A percentile compares a stretch with the other conserved stretches of the same genome.
These are phyloP conservation scores for Porites divaricata DNA, from an alignment of 92 coral and sea anemone species.

Conservation along the genomic window DNA sequence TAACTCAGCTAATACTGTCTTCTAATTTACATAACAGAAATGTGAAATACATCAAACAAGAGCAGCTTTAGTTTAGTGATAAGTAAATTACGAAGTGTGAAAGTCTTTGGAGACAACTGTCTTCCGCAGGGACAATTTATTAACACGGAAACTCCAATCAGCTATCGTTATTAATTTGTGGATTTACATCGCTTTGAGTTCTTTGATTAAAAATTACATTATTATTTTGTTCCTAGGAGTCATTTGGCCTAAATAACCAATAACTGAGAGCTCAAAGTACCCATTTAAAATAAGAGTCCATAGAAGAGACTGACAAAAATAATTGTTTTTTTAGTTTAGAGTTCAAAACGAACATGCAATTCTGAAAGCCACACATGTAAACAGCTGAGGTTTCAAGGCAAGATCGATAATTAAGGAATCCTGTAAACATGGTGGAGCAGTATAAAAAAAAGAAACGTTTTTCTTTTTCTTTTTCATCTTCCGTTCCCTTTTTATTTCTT, in stretches of 20 bases:
- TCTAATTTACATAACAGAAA: constrained; percentile 1
- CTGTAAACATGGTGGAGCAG: constrained; percentile 11
- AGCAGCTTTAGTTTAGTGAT: not conserved
- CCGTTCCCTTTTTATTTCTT: too few relatives aligned
- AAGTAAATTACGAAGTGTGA: constrained; percentile 7
- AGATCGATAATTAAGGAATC: constrained; percentile 1
- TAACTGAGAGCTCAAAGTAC: constrained; percentile 33
- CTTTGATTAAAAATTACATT: constrained; percentile 33
- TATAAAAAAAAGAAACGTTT: not conserved
- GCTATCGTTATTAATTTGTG: not conserved
- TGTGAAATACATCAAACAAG: not conserved
- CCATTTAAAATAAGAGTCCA: not conserved
- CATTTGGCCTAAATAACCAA: constrained; percentile 15
- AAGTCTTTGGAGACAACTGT: constrained; percentile 12
- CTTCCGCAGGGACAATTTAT: not conserved
- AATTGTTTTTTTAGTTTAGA: not conserved
- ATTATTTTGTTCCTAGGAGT: constrained; percentile 17
- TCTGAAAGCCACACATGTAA: not conserved
- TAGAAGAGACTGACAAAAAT: not conserved
- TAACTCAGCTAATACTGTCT: not conserved
- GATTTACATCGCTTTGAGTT: constrained; percentile 14
- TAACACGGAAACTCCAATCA: constrained; percentile 2
- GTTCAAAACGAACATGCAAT: not conserved
- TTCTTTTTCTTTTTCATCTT: not conserved
- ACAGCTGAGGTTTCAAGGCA: constrained; percentile 3